Evolutionary conservation across 2,797 vertebrate genomes (phyloP), one percentile per base, ranked within the genome.

Genomic region (Aulostomus chinensis): DNA sequence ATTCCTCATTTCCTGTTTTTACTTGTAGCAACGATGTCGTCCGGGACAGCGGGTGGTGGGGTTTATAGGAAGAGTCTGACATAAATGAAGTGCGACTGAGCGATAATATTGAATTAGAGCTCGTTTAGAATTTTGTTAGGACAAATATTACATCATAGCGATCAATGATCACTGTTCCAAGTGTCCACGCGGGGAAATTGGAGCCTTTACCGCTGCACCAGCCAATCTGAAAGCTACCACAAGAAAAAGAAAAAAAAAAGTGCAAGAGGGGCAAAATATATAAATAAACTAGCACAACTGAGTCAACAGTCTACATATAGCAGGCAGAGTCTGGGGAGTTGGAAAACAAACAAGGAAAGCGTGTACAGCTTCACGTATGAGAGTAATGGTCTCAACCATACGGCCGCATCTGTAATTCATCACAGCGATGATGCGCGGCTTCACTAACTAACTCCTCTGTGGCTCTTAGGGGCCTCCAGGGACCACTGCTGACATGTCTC

Each of bases 201-300:
- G 73, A 82, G 60, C 59, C 46, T 62, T 63, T 50, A 8, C 59
- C 30, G n/a, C 65, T 61, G 59, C 73, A 29, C 14, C 55, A 21
- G 31, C 53, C 67, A 25, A 49, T 40, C 38, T n/a, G n/a, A n/a
- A n/a, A n/a, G n/a, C 34, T 12, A 38, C 42, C 65, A 54, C 35
- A 8, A 37, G 40, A n/a, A n/a, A n/a, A n/a, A n/a, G n/a, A n/a
- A n/a, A n/a, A n/a, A 65, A 38, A 55, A 77, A 80, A 71, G 65
- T 71, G 75, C 80, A 78, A 73, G 56, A 46, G 33, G 48, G 47
- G 76, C 82, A 68, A 76, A 60, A 76, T 58, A 68, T 85, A 83
- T 61, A 85, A 86, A 86, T 86, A 86, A 79, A 68, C 59, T 7
- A 21, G 53, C 51, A 69, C 48, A 48, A 82, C 68, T 83, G 78